Percentiles rank a stretch among this genome's conserved stretches.
phyloP scores from a whole-genome alignment of 1,140 invertebrate genomes.

The Aphelinus atriplicis region DNA sequence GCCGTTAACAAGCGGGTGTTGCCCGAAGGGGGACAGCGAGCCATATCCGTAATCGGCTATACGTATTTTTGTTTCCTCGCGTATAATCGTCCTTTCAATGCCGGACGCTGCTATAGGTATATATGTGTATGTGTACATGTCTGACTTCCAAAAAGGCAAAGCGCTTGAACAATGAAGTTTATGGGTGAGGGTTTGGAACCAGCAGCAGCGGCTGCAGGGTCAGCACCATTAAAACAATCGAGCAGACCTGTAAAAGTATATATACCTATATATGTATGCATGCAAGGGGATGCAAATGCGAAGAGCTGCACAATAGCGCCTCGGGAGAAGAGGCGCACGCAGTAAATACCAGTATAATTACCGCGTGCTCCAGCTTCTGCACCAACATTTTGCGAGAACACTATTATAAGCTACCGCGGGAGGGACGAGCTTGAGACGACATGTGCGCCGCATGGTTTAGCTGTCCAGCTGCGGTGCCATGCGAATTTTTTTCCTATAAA shows the following conservation, averaged over 20 bases:
- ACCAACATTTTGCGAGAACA: conserved; percentile 20
- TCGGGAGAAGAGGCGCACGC: conserved; percentile 42
- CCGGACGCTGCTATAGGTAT: too few relatives aligned
- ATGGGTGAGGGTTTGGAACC: conserved; percentile 37
- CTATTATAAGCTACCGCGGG: too few relatives aligned
- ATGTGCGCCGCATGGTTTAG: not conserved
- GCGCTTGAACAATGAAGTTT: conserved; percentile 60
- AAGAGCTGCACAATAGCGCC: conserved; percentile 52
- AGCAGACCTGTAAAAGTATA: conserved; percentile 26
- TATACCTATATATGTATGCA: too few relatives aligned
- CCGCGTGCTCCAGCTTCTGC: conserved; percentile 11
- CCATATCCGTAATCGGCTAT: too few relatives aligned
- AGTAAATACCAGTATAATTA: conserved; percentile 60
- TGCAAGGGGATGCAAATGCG: conserved; percentile 50
- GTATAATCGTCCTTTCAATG: too few relatives aligned
- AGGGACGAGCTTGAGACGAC: too few relatives aligned
- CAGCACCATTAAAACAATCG: conserved; percentile 55
- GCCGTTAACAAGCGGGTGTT: not conserved
- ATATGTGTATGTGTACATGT: not conserved
- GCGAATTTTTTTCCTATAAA: not conserved
- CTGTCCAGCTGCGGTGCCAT: not conserved
- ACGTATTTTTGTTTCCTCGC: too few relatives aligned
- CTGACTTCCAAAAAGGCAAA: conserved; percentile 48
- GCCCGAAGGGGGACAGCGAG: too few relatives aligned
- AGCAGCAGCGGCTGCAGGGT: conserved; percentile 42